Conservation (phyloP, 2,113 vertebrate species). For the Mus spicilegus region DNA sequence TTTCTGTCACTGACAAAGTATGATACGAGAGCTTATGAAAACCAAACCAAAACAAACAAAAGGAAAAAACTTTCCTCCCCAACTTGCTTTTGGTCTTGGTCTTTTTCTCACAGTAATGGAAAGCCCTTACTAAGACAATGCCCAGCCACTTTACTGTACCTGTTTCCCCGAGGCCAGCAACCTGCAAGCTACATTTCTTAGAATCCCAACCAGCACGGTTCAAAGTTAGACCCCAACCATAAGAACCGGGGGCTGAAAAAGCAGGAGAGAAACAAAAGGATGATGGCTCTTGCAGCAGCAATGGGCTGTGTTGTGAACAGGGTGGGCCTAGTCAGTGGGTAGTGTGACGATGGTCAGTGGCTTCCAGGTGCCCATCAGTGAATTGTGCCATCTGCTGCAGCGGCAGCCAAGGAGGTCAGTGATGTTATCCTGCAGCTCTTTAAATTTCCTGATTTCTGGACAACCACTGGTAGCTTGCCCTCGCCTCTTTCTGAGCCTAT, state of each 20-base stretch:
- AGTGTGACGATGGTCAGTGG: background rate
- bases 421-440: background rate
- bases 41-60: background rate
- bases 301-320: background rate
- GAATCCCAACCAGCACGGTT: background rate
- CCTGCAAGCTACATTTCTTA: background rate
- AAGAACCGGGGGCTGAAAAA: background rate
- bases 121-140: no score
- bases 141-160: fast-evolving
- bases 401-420: background rate
- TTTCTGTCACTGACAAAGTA: background rate
- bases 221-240: background rate
- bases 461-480: background rate
- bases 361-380: background rate
- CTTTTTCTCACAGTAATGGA: background rate
- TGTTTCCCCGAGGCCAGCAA: background rate
- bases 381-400: fast-evolving
- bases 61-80: background rate
- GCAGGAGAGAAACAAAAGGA: background rate
- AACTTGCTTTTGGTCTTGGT: background rate
- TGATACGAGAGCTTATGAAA: background rate
- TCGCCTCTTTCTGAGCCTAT: background rate
- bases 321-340: background rate
- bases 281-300: no score
- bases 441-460: background rate